Conservation (phyloP, 2,797 vertebrate genomes). For the Dendrocincla tyrannina region DNA sequence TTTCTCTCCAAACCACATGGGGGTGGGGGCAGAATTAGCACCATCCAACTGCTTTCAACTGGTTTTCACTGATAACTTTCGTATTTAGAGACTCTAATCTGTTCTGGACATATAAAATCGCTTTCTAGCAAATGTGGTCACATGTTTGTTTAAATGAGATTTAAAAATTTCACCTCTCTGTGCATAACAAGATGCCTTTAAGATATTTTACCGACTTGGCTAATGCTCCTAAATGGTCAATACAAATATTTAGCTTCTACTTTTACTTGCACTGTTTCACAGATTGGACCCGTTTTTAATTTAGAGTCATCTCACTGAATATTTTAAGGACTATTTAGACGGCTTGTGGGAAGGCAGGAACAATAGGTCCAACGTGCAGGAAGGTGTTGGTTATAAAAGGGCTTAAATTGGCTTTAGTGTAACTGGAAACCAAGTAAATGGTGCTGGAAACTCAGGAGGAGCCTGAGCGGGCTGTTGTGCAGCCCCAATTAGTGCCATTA, state of each 20-base stretch:
- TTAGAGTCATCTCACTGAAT: slow-evolving; percentile 41
- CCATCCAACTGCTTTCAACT: slow-evolving; percentile 50
- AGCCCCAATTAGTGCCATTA: slow-evolving; percentile 64
- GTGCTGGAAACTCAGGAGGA: slow-evolving; percentile 38
- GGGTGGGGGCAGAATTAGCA: slow-evolving; percentile 53
- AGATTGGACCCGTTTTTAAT: slow-evolving; percentile 37
- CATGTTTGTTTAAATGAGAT: slow-evolving; percentile 48
- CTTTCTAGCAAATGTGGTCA: slow-evolving; percentile 27
- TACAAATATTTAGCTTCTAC: slow-evolving; percentile 38
- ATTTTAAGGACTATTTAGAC: slow-evolving; percentile 24
- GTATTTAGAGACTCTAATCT: slow-evolving; percentile 40
- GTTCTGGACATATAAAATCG: slow-evolving; percentile 54
- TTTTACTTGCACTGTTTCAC: background rate
- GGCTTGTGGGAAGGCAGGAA: slow-evolving; percentile 31
- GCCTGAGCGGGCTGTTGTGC: slow-evolving; percentile 3
- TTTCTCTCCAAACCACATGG: slow-evolving; percentile 65
- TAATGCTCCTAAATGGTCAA: slow-evolving; percentile 41
- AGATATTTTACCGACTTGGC: slow-evolving; percentile 9
- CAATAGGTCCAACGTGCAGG: slow-evolving; percentile 53
- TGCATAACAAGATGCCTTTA: slow-evolving; percentile 6
- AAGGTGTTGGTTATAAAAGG: slow-evolving; percentile 61
- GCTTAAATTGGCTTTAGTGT: slow-evolving; percentile 60
- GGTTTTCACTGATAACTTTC: slow-evolving; percentile 58
- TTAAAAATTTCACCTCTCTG: background rate
- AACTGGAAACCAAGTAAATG: slow-evolving; percentile 65